Evolutionary conservation across 37 sponge, comb jelly and placozoan genomes (phyloP), one percentile per base, ranked within the genome.

Genomic region (Ephydatia muelleri): DNA sequence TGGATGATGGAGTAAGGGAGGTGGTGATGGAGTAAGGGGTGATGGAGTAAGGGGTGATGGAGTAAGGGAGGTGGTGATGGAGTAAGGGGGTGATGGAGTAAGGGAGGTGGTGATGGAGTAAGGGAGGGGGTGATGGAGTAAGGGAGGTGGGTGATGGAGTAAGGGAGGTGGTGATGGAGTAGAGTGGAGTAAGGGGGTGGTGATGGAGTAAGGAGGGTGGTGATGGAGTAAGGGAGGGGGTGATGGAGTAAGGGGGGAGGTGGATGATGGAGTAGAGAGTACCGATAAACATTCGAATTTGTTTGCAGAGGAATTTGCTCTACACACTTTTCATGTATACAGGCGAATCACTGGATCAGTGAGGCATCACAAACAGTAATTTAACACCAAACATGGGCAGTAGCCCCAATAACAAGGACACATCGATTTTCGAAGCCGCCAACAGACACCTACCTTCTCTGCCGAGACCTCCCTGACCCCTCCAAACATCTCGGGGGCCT

Each of bases 401-500:
- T n/a, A n/a, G n/a, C n/a, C n/a, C n/a, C n/a, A n/a, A n/a, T n/a
- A n/a, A n/a, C n/a, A n/a, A n/a, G n/a, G n/a, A n/a, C n/a, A n/a
- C n/a, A n/a, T n/a, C n/a, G n/a, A n/a, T n/a, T n/a, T n/a, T n/a
- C n/a, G n/a, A n/a, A n/a, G n/a, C n/a, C n/a, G n/a, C n/a, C n/a
- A n/a, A n/a, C n/a, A n/a, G n/a, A n/a, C n/a, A n/a, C n/a, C n/a
- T 9, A 93, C 93, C 82, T 95, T 89, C 27, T 86, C 88, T 33
- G 85, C 33, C 26, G 83, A 85, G 1, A 89, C 32, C 23, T 91
- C 88, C 5, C 92, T 92, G 0, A 76, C 68, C 22, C 28, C 25
- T 0, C 76, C 77, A 37, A 94, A 88, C 64, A 93, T 57, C 70
- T 96, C 97, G 4, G 97, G 97, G 3, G 97, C 97, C 70, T 91